phyloP scores from a whole-genome alignment of 2,888 invertebrate species.

The Phanerotoma sp. region DNA sequence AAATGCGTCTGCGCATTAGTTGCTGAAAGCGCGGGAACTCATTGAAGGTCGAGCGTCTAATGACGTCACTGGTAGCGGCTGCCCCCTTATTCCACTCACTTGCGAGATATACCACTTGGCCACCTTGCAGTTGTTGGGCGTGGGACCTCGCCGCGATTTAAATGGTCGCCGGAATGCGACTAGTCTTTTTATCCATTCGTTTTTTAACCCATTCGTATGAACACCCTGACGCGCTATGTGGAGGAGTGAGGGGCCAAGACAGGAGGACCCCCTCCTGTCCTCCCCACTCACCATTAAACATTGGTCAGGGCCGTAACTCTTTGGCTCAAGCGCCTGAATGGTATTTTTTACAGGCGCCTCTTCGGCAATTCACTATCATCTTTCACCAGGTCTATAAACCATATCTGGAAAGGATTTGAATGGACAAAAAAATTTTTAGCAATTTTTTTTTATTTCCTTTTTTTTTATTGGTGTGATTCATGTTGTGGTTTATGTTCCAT shows the following conservation, averaged over 20 bases:
- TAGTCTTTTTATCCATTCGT: conserved; percentile 55
- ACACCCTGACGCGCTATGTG: conserved; percentile 17
- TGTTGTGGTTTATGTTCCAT: too few relatives aligned
- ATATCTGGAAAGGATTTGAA: too few relatives aligned
- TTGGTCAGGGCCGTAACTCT: conserved; percentile 22
- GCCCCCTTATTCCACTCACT: conserved; percentile 16
- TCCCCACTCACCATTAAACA: too few relatives aligned
- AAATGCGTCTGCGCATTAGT: conserved; percentile 24
- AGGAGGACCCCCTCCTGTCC: too few relatives aligned
- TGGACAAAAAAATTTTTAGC: too few relatives aligned
- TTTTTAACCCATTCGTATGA: conserved; percentile 42
- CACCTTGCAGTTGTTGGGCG: conserved; percentile 46
- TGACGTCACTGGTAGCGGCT: conserved; percentile 32
- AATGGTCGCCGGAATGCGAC: conserved; percentile 56
- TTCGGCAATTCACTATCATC: neutral
- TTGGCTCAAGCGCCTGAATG: neutral
- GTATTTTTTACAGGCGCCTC: conserved; percentile 6
- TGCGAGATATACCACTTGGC: conserved; percentile 20
- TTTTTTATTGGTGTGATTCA: too few relatives aligned
- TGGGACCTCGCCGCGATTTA: conserved; percentile 52
- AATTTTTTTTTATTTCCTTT: too few relatives aligned
- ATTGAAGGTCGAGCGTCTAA: conserved; percentile 49
- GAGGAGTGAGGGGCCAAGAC: conserved; percentile 14
- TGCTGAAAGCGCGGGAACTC: conserved; percentile 49
- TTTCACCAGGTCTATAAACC: neutral